Evolutionary conservation across 2,888 invertebrate species (phyloP).

Genomic region (Nomada fabriciana): DNA sequence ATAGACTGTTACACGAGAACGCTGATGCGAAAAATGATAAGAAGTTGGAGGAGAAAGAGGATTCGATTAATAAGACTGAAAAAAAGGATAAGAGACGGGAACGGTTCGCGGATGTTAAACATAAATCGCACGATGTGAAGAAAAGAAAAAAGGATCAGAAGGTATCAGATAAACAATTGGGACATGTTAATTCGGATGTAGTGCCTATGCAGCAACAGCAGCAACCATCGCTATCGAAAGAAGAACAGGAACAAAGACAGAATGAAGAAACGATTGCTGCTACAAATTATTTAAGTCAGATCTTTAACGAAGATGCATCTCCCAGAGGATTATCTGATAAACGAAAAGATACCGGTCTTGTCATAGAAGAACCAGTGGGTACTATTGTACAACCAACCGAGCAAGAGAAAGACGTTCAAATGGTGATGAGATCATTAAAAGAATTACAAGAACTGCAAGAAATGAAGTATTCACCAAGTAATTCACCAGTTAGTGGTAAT

Average conservation of each 20-base stretch:
- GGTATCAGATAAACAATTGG: conserved; percentile 62
- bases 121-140: conserved; percentile 75
- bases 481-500: conserved; percentile 75
- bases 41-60: conserved; percentile 74
- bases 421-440: conserved; percentile 83
- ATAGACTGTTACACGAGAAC: conserved; percentile 75
- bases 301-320: conserved; percentile 80
- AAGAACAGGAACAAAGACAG: conserved; percentile 81
- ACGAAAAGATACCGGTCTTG: conserved; percentile 72
- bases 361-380: conserved; percentile 68
- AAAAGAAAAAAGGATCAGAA: conserved; percentile 76
- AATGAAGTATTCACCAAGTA: conserved; percentile 78
- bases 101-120: conserved; percentile 68
- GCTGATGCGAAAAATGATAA: conserved; percentile 70
- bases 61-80: conserved; percentile 71
- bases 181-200: conserved; percentile 63
- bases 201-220: conserved; percentile 65
- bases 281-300: conserved; percentile 84
- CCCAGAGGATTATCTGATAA: conserved; percentile 71
- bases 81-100: conserved; percentile 68
- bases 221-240: conserved; percentile 71
- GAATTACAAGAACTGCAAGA: conserved; percentile 81
- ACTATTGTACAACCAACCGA: conserved; percentile 74
- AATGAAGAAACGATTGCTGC: conserved; percentile 84
- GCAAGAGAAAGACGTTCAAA: conserved; percentile 81